Evolutionary conservation across 1,140 invertebrate genomes (phyloP).

Genomic region (Campoletis sonorensis): DNA sequence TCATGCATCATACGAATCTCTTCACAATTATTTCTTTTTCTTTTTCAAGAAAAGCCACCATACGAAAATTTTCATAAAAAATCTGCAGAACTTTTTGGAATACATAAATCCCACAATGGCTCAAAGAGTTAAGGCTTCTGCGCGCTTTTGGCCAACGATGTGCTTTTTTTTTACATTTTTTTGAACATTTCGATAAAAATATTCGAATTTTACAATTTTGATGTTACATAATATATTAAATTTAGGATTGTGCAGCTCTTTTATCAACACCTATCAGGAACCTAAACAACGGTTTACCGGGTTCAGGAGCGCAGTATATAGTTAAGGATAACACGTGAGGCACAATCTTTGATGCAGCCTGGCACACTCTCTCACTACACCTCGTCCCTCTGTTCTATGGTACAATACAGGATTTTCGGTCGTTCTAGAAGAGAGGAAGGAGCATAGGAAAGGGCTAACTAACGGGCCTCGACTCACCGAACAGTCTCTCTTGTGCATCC

Average conservation of each 20-base stretch:
- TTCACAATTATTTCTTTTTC: no score
- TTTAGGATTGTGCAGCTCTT: not conserved
- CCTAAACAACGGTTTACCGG: constrained; percentile 12
- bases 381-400: not conserved
- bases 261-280: not conserved
- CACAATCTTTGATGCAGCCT: constrained; percentile 61
- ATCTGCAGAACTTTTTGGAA: no score
- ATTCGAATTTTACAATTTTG: not conserved
- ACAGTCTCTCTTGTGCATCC: constrained; percentile 51
- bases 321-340: constrained; percentile 67
- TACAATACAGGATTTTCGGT: not conserved
- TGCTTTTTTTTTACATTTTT: not conserved
- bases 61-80: no score
- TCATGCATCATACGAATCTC: no score
- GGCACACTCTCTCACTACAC: constrained; percentile 29
- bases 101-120: no score
- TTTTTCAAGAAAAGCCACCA: no score
- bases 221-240: no score
- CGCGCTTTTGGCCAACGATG: no score
- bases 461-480: constrained; percentile 67
- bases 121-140: no score
- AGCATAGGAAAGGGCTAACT: constrained; percentile 59
- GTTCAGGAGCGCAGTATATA: constrained; percentile 41
- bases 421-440: constrained; percentile 52
- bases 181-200: not conserved